Conservation (phyloP, 1,140 invertebrate species). For the Lanistes nyassanus region DNA sequence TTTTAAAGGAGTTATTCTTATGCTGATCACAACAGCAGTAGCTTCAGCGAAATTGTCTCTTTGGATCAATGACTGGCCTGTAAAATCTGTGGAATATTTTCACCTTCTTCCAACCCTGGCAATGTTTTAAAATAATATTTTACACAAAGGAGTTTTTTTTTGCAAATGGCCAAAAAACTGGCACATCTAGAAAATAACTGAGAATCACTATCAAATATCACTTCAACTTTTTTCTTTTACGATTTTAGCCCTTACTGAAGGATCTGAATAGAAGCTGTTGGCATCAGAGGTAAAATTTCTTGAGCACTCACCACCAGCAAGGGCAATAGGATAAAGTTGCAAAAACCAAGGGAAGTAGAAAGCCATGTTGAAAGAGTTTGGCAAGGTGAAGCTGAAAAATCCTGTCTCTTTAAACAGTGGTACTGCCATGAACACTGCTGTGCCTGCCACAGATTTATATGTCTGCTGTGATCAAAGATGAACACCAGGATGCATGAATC, state of each 20-base stretch:
- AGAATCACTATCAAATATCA: not conserved
- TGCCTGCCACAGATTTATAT: conserved; percentile 66
- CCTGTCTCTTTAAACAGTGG: conserved; percentile 89
- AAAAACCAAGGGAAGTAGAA: conserved; percentile 87
- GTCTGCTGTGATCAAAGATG: too few relatives aligned
- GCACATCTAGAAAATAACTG: not conserved
- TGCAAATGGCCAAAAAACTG: not conserved
- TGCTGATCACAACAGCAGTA: too few relatives aligned
- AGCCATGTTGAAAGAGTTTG: conserved; percentile 86
- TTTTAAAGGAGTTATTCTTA: not conserved
- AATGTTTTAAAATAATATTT: not conserved
- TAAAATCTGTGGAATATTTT: too few relatives aligned
- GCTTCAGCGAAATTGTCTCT: too few relatives aligned
- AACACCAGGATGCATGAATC: too few relatives aligned
- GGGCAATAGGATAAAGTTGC: conserved; percentile 80
- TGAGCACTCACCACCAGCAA: conserved; percentile 73
- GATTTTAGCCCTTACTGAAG: not conserved
- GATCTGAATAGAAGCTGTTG: not conserved
- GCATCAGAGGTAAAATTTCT: not conserved
- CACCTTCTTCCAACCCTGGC: too few relatives aligned
- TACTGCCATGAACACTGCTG: conserved; percentile 73
- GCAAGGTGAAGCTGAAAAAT: conserved; percentile 80
- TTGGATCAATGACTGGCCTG: too few relatives aligned
- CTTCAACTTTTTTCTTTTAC: not conserved
- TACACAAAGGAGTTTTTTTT: not conserved